phyloP scores from a whole-genome alignment of 53 echinoderm and acorn worm species.

The Crossaster papposus region DNA sequence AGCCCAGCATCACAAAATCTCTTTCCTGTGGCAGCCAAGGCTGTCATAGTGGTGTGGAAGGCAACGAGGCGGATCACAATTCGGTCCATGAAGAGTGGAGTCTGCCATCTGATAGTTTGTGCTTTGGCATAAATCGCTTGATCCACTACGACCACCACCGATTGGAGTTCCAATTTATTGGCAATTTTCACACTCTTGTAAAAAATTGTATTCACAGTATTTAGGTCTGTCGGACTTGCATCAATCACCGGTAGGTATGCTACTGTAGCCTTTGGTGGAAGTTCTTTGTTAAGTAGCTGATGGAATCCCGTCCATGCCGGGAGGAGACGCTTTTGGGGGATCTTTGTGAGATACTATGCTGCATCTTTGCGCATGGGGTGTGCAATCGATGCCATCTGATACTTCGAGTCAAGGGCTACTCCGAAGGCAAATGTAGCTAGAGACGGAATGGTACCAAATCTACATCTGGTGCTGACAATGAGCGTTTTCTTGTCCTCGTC shows the following conservation, averaged over 20 bases:
- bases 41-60: constrained; percentile 62
- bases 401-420: no score
- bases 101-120: constrained; percentile 64
- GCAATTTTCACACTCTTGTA: constrained; percentile 46
- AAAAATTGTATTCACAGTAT: constrained; percentile 59
- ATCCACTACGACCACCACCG: constrained; percentile 68
- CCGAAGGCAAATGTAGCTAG: no score
- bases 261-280: not conserved
- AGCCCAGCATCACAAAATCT: constrained; percentile 56
- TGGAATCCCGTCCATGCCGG: no score
- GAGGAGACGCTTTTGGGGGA: no score
- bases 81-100: constrained; percentile 41
- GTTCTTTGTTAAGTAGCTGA: no score
- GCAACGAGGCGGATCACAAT: constrained; percentile 61
- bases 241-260: constrained; percentile 70
- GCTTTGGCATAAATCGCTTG: constrained; percentile 73
- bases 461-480: constrained; percentile 24
- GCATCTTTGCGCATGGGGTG: no score
- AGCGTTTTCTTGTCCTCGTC: constrained; percentile 37
- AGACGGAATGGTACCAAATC: constrained; percentile 2
- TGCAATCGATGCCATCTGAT: no score
- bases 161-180: constrained; percentile 52
- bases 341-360: no score
- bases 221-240: constrained; percentile 63
- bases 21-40: constrained; percentile 50